Conservation (phyloP, 2,113 vertebrate genomes). For the Motacilla tschutschensis region DNA sequence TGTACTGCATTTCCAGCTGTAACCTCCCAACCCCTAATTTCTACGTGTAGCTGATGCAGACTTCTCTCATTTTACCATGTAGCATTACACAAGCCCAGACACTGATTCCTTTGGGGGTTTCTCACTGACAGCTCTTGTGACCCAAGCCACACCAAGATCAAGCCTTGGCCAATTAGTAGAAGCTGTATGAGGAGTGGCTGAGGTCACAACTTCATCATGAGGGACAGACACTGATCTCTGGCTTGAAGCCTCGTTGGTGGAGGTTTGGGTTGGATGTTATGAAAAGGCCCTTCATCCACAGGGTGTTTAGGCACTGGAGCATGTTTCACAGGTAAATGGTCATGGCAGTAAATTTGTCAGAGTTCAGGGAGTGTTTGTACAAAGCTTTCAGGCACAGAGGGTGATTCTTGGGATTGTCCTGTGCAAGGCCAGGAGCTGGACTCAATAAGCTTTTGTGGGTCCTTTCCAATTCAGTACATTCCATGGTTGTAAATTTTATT, state of each 20-base stretch:
- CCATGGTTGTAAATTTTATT: not conserved
- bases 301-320: too few relatives aligned
- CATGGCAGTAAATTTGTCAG: not conserved
- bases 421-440: not conserved
- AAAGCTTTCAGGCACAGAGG: not conserved
- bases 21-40: not conserved
- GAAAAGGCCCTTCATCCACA: not conserved
- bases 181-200: not conserved
- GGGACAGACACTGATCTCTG: not conserved
- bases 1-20: not conserved
- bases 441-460: not conserved
- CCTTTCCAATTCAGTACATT: not conserved
- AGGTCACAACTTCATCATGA: fast-evolving
- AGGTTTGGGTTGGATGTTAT: not conserved
- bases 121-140: not conserved
- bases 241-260: not conserved
- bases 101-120: not conserved
- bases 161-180: not conserved
- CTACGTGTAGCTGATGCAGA: not conserved
- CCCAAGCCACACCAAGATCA: fast-evolving
- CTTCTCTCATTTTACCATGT: not conserved
- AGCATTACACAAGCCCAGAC: not conserved
- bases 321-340: not conserved
- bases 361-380: not conserved
- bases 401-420: not conserved